Evolutionary conservation across 2,888 invertebrate species (phyloP), one percentile per base, ranked within the genome.

Genomic region (Agrotis segetum): DNA sequence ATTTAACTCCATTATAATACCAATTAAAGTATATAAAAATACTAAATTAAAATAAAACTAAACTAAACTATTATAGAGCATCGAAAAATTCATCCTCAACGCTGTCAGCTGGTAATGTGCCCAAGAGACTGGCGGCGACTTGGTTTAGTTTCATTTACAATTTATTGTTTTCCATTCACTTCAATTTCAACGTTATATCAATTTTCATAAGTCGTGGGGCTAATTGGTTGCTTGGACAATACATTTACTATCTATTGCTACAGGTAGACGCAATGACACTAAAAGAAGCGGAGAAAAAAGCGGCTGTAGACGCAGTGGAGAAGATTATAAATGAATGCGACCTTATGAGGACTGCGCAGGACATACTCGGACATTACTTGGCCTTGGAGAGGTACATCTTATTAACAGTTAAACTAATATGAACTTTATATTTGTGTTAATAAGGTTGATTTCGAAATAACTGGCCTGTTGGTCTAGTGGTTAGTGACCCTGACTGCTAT

Each of bases 301-400:
- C 87, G 0, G 87, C 88, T 62, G 72, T 82, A 4, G 92, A 88
- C 0, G 92, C 90, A 0, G 85, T 93, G 1, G 98, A 98, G 80
- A 94, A 96, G 62, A 95, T 98, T 66, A 96, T 99, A 24, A 96
- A 97, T 46, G 97, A 97, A 73, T 98, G 98, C 76, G 97, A 97
- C 87, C 94, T 98, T 77, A 98, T 97, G 81, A 97, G 97, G 40
- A 97, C 97, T 58, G 98, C 98, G 94, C 98, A 98, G 89, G 98
- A 98, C 85, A 90, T 98, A 34, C 96, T 99, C 1, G 98, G 98
- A 50, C 97, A 98, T 77, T 99, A 99, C 94, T 97, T 99, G 66
- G 97, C 98, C 24, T 96, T 99, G 84, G 99, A 99, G 92, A 98
- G 99, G 97, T 40, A 40, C 40, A 9, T 40, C 11, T 11, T 40